Base-by-base conservation (phyloP, 2,113 vertebrate genomes). In the Triplophysa tibetana region DNA sequence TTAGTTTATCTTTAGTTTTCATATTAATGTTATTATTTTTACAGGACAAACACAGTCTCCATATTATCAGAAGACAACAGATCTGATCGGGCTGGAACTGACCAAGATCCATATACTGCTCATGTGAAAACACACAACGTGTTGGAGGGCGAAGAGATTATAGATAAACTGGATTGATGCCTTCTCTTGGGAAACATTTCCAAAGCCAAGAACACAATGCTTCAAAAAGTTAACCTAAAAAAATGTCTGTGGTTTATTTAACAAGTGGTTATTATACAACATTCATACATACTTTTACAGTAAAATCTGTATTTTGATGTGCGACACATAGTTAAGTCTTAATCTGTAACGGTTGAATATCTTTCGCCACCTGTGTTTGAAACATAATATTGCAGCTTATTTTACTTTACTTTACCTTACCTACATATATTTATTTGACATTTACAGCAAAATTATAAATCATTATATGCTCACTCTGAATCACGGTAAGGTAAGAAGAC, bases 61-160 rank as follows among this genome's bases (percentile, higher is more conserved):
- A 69, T 92, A 88, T 78, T 84, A 87, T 29, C 11, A 81, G 0
- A 69, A 86, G 26, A 63, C 81, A 0, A 83, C 87, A 86, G 86
- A 0, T 87, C 43, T 45, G 43, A 45, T 45, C 10, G 0, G 11
- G 43, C 10, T 3, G 43, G 11, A 10, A 45, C 85, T 41, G 79
- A 85, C 60, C 85, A 88, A 0, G 89, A 92, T 9, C 90, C 93
- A 72, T 91, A 75, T 0, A 10, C 93, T 0, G 86, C 93, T 84
- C 92, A 91, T 61, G 92, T 90, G 1, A 80, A 90, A 43, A 86
- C 94, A 60, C 93, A 91, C 65, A 88, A 83, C 33, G 89, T 91
- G 63, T 84, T 52, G 63, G 85, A 90, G 10, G 65, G 29, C 6
- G 43, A 65, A 26, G 64, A 65, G 75, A 84, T 84, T 85, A 84